A percentile compares a stretch with the other conserved stretches of the same genome.
Conservation (phyloP, 2,113 vertebrate genomes). For the Notothenia rossii region DNA sequence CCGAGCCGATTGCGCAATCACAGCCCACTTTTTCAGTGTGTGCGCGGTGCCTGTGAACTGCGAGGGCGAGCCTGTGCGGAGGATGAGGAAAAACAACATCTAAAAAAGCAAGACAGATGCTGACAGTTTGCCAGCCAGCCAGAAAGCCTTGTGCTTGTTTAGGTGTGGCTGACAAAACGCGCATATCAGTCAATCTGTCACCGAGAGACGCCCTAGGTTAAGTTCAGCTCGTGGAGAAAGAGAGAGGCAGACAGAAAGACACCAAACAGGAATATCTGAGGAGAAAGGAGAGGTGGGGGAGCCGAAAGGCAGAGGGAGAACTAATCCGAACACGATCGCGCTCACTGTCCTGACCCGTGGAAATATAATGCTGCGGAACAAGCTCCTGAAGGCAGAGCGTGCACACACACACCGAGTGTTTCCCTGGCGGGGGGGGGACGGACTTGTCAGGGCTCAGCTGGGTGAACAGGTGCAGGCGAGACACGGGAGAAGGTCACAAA, state of each 20-base stretch:
- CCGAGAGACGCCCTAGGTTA: constrained; percentile 54
- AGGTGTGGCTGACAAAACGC: constrained; percentile 53
- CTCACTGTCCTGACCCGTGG: constrained; percentile 63
- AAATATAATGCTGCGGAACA: constrained; percentile 60
- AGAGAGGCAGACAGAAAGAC: not conserved
- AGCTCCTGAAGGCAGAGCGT: constrained; percentile 33
- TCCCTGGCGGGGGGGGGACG: constrained; percentile 41
- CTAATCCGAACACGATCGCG: constrained; percentile 33
- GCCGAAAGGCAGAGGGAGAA: constrained; percentile 3
- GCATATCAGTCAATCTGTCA: constrained; percentile 75
- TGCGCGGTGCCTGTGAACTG: constrained; percentile 36
- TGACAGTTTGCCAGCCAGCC: constrained; percentile 55
- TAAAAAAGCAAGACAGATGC: constrained; percentile 38
- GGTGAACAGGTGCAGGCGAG: constrained; percentile 47
- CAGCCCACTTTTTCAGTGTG: not conserved
- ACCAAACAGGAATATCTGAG: constrained; percentile 20
- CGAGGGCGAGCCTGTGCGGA: constrained; percentile 40
- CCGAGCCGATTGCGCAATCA: not conserved
- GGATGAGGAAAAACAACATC: constrained; percentile 53
- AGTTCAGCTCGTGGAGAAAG: constrained; percentile 38
- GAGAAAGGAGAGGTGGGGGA: not conserved
- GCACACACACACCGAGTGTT: constrained; percentile 18
- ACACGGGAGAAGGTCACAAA: constrained; percentile 56
- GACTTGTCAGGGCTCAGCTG: constrained; percentile 56
- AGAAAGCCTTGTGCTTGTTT: constrained; percentile 51